phyloP scores from a whole-genome alignment of 2,797 vertebrate species.

The Paramormyrops hopkinsi region DNA sequence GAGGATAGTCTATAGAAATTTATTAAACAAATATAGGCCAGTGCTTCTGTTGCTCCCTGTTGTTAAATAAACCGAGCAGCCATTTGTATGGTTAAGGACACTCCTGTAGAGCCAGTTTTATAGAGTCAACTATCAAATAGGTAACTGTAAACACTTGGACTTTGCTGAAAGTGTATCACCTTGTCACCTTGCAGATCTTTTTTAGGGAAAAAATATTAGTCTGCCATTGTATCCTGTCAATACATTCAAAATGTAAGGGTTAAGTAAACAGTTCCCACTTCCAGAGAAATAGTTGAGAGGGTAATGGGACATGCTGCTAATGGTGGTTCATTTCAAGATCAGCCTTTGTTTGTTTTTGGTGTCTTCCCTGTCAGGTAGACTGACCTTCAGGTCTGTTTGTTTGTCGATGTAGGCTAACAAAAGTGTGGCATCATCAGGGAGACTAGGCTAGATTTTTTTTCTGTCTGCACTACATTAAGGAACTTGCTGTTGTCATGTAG shows the following conservation, averaged over 20 bases:
- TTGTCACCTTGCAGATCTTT: not conserved
- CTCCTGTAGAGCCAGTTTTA: not conserved
- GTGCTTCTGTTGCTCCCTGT: not conserved
- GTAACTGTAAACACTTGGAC: not conserved
- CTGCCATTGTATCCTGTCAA: not conserved
- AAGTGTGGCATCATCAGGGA: not conserved
- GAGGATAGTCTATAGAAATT: not conserved
- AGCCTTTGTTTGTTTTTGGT: not conserved
- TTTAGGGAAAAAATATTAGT: not conserved
- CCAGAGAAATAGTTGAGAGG: not conserved
- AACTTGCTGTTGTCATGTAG: conserved; percentile 3
- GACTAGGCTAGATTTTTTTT: not conserved
- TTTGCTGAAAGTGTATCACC: not conserved
- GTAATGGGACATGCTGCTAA: not conserved
- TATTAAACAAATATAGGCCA: not conserved
- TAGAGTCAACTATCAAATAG: not conserved
- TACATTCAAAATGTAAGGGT: not conserved
- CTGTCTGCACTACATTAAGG: not conserved
- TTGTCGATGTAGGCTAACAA: not conserved
- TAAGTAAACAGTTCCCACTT: not conserved
- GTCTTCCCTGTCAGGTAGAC: not conserved
- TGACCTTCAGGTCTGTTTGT: not conserved
- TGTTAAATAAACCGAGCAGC: not conserved
- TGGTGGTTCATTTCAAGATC: not conserved
- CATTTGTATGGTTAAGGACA: not conserved